These are phyloP conservation scores for Noctua comes DNA, from an alignment of 2,888 invertebrate genomes.

Conservation along the genomic window DNA sequence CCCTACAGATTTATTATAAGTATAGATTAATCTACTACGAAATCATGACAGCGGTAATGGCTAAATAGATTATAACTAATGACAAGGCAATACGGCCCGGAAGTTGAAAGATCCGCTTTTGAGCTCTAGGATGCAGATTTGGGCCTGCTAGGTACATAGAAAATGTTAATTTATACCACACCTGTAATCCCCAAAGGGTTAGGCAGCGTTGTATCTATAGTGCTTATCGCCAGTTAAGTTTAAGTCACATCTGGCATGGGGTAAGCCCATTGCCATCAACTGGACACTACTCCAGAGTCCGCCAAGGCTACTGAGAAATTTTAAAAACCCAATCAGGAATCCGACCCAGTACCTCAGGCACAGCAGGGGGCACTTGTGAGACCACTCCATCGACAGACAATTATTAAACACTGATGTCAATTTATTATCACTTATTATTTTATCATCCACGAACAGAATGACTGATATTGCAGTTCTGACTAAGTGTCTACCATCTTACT, in stretches of 20 bases:
- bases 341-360: not conserved
- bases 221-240: not conserved
- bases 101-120: not conserved
- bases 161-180: not conserved
- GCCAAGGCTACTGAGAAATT: too few relatives aligned
- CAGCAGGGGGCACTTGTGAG: not conserved
- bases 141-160: not conserved
- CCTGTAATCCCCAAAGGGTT: too few relatives aligned
- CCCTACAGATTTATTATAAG: too few relatives aligned
- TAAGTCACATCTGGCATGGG: not conserved
- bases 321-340: too few relatives aligned
- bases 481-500: too few relatives aligned
- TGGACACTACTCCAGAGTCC: too few relatives aligned
- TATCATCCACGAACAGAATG: not conserved
- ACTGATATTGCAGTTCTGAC: not conserved
- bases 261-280: not conserved
- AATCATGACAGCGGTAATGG: slow-evolving; percentile 3
- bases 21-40: slow-evolving; percentile 24
- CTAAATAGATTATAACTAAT: not conserved
- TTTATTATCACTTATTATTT: not conserved
- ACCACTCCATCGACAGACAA: not conserved
- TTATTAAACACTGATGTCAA: not conserved
- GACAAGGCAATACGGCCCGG: too few relatives aligned
- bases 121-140: not conserved
- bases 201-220: too few relatives aligned